phyloP scores from a whole-genome alignment of 2,797 vertebrate species.

The Sandelia bainsii region DNA sequence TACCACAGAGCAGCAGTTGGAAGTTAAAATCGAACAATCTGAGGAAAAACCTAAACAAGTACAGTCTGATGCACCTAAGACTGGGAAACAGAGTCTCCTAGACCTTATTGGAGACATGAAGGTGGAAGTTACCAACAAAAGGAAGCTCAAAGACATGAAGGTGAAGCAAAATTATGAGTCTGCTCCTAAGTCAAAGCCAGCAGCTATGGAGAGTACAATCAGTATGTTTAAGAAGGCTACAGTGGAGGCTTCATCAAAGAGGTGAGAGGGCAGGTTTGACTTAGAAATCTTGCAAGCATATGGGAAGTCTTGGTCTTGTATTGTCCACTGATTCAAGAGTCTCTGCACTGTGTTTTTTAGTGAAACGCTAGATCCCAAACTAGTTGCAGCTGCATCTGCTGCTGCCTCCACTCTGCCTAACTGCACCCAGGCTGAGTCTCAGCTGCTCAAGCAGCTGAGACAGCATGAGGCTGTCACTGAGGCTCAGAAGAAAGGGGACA shows the following conservation, averaged over 20 bases:
- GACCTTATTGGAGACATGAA: slow-evolving; percentile 90
- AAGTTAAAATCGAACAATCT: slow-evolving; percentile 16
- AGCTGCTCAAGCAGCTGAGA: slow-evolving; percentile 89
- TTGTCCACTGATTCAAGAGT: neutral
- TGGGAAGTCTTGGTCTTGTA: neutral
- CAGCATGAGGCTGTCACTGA: slow-evolving; percentile 85
- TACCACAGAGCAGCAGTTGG: neutral
- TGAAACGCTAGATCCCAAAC: slow-evolving; percentile 79
- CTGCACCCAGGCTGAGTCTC: slow-evolving; percentile 83
- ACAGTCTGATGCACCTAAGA: slow-evolving; percentile 38
- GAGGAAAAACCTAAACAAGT: slow-evolving; percentile 2
- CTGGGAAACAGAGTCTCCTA: slow-evolving; percentile 84
- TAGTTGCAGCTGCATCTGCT: slow-evolving; percentile 89
- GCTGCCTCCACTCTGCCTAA: slow-evolving; percentile 89
- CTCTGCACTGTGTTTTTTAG: slow-evolving; percentile 46
- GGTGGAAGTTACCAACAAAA: slow-evolving; percentile 87
- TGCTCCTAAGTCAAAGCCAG: slow-evolving; percentile 5
- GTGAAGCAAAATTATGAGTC: slow-evolving; percentile 50
- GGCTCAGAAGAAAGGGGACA: slow-evolving; percentile 78
- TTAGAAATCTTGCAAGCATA: neutral
- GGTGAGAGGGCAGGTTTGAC: slow-evolving; percentile 74
- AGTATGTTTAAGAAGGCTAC: slow-evolving; percentile 77
- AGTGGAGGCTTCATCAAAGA: slow-evolving; percentile 56
- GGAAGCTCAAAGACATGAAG: slow-evolving; percentile 73
- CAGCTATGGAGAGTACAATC: slow-evolving; percentile 62